Conservation (phyloP, 2,888 invertebrate species). For the Drosophila meridiana region DNA sequence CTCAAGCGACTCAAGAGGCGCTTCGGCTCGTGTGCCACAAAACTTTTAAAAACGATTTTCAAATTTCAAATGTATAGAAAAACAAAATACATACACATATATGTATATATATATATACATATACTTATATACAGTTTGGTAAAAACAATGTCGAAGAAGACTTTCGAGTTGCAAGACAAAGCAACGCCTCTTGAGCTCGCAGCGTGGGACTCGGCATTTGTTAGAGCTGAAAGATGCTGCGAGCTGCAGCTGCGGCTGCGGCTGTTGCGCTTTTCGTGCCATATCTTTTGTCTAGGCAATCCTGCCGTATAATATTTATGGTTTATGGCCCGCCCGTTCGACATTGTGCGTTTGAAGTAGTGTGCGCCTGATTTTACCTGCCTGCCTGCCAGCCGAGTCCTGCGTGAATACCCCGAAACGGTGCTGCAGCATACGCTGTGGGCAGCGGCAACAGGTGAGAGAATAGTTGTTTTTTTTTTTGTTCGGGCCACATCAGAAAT, state of each 20-base stretch:
- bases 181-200: slow-evolving; percentile 68
- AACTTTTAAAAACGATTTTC: slow-evolving; percentile 62
- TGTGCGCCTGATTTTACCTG: slow-evolving; percentile 65
- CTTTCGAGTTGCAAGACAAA: slow-evolving; percentile 54
- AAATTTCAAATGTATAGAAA: slow-evolving; percentile 68
- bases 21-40: slow-evolving; percentile 45
- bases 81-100: slow-evolving; percentile 9
- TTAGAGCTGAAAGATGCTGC: slow-evolving; percentile 16
- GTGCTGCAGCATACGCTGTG: slow-evolving; percentile 38
- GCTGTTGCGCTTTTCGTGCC: slow-evolving; percentile 52
- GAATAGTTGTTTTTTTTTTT: slow-evolving; percentile 19
- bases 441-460: slow-evolving; percentile 67
- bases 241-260: slow-evolving; percentile 39
- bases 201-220: slow-evolving; percentile 61
- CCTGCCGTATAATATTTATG: slow-evolving; percentile 43
- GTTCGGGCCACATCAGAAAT: slow-evolving; percentile 33
- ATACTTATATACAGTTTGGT: not conserved
- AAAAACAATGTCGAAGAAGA: slow-evolving; percentile 38
- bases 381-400: slow-evolving; percentile 44
- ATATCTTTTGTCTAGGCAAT: slow-evolving; percentile 44
- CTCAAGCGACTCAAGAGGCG: slow-evolving; percentile 16
- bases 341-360: slow-evolving; percentile 55
- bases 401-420: slow-evolving; percentile 65
- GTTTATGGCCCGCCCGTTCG: slow-evolving; percentile 42
- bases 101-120: not conserved